Evolutionary conservation across 2,888 invertebrate species (phyloP), one percentile per base, ranked within the genome.

Genomic region (Dinocampus coccinellae): DNA sequence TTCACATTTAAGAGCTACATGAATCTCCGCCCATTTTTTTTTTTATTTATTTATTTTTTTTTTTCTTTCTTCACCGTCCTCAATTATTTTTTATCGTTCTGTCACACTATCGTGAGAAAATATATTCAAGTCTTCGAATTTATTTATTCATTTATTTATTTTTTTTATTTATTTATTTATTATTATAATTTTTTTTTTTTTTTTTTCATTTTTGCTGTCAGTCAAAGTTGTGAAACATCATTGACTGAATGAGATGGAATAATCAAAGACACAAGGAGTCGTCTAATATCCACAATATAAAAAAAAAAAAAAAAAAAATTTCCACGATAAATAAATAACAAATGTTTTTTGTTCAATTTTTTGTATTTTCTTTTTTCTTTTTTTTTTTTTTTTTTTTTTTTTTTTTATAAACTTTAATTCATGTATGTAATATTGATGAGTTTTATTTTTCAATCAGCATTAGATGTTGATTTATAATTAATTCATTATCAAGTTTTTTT

Each of bases 101-200:
- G n/a, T n/a, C n/a, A 47, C 20, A 29, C 16, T 33, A n/a, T 47
- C 63, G 20, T 55, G 55, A 65, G 52, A 65, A 34, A 55, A n/a
- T 34, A 65, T 65, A 65, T 65, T 65, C 55, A 34, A 33, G 65
- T 42, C 65, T 65, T 55, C n/a, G n/a, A n/a, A n/a, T n/a, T n/a
- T n/a, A n/a, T n/a, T n/a, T n/a, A n/a, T n/a, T n/a, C n/a, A n/a
- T n/a, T n/a, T n/a, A n/a, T n/a, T n/a, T n/a, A n/a, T n/a, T n/a
- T n/a, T n/a, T n/a, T n/a, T n/a, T n/a, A n/a, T n/a, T n/a, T n/a
- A n/a, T n/a, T n/a, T n/a, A n/a, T n/a, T n/a, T n/a, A n/a, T n/a
- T n/a, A n/a, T n/a, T n/a, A n/a, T n/a, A n/a, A n/a, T n/a, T n/a
- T n/a, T n/a, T n/a, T n/a, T n/a, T n/a, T n/a, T n/a, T n/a, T n/a